Base-by-base conservation (phyloP, 2,113 vertebrate species). In the Sturnira hondurensis region DNA sequence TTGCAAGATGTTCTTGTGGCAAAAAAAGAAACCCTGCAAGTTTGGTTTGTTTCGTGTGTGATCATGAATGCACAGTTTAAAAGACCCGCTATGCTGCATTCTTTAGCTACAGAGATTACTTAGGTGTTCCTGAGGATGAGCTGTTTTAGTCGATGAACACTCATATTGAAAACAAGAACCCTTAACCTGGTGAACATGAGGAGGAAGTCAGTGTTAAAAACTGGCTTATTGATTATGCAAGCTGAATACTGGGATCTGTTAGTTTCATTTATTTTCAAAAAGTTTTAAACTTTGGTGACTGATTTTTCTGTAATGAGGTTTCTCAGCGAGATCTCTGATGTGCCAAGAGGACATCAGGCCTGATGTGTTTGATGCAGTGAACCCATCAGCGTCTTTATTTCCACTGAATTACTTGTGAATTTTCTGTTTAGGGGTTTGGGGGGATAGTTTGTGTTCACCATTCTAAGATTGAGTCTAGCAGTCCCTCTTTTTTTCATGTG, bases 51-150 rank as follows among this genome's bases (percentile, higher is more conserved):
- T 28, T 91, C 84, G 36, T 93, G 91, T 61, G 85, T 96, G 97
- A 95, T 96, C 47, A 77, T 92, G 80, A 50, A 84, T 94, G 91
- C 93, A 97, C 96, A 95, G 43, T 43, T 13, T 28, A 43, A 26
- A 95, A 98, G 97, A 96, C 97, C 97, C 96, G 96, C 94, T 24
- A 95, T 97, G 98, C 98, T 98, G 98, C 97, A 86, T 96, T 92
- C 93, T 96, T 94, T 95, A 96, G 95, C 96, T 96, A 94, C 89
- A 90, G 80, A 77, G 87, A 96, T 81, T 94, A 94, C 89, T 83
- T 89, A 58, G 76, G 71, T 95, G 88, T 94, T 67, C 97, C 97
- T 96, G 96, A 71, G 36, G 96, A 85, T 43, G 31, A 61, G 84
- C 94, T 77, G 47, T 22, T 13, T 71, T 61, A 45, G 90, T 14